phyloP scores from a whole-genome alignment of 2,113 vertebrate species.

The Eretmochelys imbricata region DNA sequence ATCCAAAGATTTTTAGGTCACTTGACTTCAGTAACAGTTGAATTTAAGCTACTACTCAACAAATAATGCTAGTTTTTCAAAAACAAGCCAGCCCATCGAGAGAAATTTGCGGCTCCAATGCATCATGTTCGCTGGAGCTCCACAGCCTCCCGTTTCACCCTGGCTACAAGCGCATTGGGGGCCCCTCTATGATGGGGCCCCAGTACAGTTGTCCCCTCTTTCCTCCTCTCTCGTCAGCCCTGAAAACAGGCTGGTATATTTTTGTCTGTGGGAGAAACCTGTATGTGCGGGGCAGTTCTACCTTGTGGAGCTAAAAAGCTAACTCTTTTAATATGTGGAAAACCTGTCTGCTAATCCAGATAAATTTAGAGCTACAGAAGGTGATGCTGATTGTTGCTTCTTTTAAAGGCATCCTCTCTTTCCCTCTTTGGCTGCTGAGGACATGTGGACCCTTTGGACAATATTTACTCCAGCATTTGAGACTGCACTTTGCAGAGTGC shows the following conservation, averaged over 20 bases:
- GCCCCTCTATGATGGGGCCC: too few species aligned
- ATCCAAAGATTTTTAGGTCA: not conserved
- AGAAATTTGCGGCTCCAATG: not conserved
- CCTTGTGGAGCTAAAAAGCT: not conserved
- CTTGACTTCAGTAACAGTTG: not conserved
- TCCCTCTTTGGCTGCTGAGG: not conserved
- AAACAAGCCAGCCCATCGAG: not conserved
- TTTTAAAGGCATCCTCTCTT: not conserved
- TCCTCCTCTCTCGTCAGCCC: too few species aligned
- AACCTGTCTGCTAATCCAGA: not conserved
- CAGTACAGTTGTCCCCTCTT: too few species aligned
- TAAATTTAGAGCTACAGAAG: not conserved
- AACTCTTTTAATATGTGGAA: not conserved
- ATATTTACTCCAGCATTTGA: not conserved
- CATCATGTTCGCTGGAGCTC: not conserved
- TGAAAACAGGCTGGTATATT: not conserved
- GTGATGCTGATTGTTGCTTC: not conserved
- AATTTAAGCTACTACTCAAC: not conserved
- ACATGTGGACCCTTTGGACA: not conserved
- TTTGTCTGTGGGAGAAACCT: not conserved
- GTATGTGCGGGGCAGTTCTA: not conserved
- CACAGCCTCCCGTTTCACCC: not conserved
- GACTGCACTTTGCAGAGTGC: not conserved
- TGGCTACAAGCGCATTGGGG: not conserved
- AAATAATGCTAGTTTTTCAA: not conserved